A percentile compares a stretch with the other conserved stretches of the same genome.
These are phyloP conservation scores for Platynereis dumerilii DNA, from an alignment of 2,888 invertebrate genomes.

Conservation along the genomic window DNA sequence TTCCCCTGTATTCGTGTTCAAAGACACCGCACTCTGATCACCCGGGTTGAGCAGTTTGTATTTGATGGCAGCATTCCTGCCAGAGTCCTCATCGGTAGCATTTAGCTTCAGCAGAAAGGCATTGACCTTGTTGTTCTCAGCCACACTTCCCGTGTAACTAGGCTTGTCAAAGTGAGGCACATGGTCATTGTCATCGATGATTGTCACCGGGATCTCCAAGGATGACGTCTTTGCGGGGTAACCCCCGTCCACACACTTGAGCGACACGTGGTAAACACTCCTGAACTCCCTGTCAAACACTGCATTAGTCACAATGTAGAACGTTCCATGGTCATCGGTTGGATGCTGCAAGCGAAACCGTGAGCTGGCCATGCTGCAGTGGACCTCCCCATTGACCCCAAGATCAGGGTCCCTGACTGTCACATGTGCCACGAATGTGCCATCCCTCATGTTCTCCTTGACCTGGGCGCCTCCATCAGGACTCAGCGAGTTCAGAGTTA, in stretches of 20 bases:
- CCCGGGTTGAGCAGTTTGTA: slow-evolving; percentile 32
- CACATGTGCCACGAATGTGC: slow-evolving; percentile 18
- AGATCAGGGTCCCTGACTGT: slow-evolving; percentile 18
- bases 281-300: slow-evolving; percentile 24
- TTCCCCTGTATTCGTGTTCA: slow-evolving; percentile 26
- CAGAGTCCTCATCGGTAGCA: slow-evolving; percentile 40
- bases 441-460: slow-evolving; percentile 23
- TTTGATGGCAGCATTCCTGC: slow-evolving; percentile 43
- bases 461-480: slow-evolving; percentile 25
- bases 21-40: slow-evolving; percentile 13
- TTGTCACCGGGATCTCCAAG: slow-evolving; percentile 16
- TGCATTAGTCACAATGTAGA: slow-evolving; percentile 31
- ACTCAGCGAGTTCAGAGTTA: slow-evolving; percentile 28
- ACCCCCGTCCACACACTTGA: slow-evolving; percentile 24
- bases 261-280: slow-evolving; percentile 7
- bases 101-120: slow-evolving; percentile 16
- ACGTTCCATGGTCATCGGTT: slow-evolving; percentile 17
- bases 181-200: slow-evolving; percentile 25
- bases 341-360: slow-evolving; percentile 22
- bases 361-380: slow-evolving; percentile 10
- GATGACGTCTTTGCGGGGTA: slow-evolving; percentile 15
- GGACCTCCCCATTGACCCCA: slow-evolving; percentile 67
- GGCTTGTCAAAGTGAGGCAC: slow-evolving; percentile 13
- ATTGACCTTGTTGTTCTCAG: slow-evolving; percentile 17
- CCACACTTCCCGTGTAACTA: slow-evolving; percentile 8